phyloP scores from a whole-genome alignment of 2,113 vertebrate species.

The Sylvilagus bachmani region DNA sequence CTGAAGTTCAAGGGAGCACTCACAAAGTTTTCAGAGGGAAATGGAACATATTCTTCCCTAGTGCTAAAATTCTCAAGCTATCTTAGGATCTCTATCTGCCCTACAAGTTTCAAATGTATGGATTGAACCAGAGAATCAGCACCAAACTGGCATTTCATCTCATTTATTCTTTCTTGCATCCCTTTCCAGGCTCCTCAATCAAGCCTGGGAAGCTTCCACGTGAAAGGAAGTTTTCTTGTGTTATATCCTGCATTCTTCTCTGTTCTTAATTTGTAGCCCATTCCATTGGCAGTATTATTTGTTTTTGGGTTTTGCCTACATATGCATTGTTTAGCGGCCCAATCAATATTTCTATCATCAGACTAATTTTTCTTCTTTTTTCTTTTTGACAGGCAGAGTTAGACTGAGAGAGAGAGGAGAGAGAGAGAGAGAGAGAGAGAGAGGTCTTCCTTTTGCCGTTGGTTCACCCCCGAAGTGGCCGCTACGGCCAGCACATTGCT shows the following conservation, averaged over 20 bases:
- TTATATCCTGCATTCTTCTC: background rate
- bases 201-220: background rate
- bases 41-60: background rate
- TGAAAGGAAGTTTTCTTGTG: background rate
- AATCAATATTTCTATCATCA: background rate
- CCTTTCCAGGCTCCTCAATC: background rate
- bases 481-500: no score
- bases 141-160: background rate
- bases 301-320: background rate
- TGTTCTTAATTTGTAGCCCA: background rate
- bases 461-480: no score
- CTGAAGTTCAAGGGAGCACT: background rate
- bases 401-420: no score
- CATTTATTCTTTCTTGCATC: background rate
- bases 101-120: background rate
- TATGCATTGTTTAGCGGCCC: background rate
- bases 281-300: background rate
- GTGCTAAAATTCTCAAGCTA: background rate
- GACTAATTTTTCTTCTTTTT: constrained; percentile 19
- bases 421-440: no score
- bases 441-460: no score
- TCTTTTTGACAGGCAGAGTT: no score
- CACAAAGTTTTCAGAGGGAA: background rate
- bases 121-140: background rate
- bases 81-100: background rate